phyloP scores from a whole-genome alignment of 2,888 invertebrate genomes.

The Choreutis nemorana region DNA sequence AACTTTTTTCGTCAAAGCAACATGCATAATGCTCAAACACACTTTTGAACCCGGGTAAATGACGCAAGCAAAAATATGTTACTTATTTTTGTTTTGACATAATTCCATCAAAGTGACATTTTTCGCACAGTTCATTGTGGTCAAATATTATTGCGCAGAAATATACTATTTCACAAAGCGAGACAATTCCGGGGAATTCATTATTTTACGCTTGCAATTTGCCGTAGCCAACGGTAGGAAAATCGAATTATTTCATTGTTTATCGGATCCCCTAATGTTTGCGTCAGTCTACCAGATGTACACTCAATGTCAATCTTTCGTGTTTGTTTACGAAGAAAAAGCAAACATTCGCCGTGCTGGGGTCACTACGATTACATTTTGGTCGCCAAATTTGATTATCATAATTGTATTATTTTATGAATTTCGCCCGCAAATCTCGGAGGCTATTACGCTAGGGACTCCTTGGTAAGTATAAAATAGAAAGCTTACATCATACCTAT shows the following conservation, averaged over 20 bases:
- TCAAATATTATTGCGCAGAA: too few species aligned
- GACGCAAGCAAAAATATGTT: too few species aligned
- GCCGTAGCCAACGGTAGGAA: conserved; percentile 31
- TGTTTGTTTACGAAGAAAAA: conserved; percentile 62
- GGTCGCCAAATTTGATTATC: conserved; percentile 49
- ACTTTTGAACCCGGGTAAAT: too few species aligned
- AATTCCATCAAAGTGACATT: too few species aligned
- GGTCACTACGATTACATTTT: conserved; percentile 47
- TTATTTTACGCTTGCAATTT: conserved; percentile 55
- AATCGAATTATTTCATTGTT: conserved; percentile 63
- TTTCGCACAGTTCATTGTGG: too few species aligned
- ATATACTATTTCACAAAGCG: too few species aligned
- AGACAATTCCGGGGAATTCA: too few species aligned
- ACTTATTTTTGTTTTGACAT: too few species aligned
- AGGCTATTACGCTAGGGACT: conserved; percentile 25
- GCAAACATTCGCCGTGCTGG: conserved; percentile 46
- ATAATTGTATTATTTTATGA: conserved; percentile 36
- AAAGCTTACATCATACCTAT: too few species aligned
- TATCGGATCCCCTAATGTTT: conserved; percentile 55
- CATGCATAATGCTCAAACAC: too few species aligned
- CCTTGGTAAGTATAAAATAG: too few species aligned
- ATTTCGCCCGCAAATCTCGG: conserved; percentile 10
- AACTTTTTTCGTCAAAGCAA: conserved; percentile 9
- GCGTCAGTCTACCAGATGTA: conserved; percentile 61
- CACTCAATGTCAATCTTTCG: conserved; percentile 57